Conservation (phyloP, 1,140 invertebrate species). For the Diuraphis noxia region DNA sequence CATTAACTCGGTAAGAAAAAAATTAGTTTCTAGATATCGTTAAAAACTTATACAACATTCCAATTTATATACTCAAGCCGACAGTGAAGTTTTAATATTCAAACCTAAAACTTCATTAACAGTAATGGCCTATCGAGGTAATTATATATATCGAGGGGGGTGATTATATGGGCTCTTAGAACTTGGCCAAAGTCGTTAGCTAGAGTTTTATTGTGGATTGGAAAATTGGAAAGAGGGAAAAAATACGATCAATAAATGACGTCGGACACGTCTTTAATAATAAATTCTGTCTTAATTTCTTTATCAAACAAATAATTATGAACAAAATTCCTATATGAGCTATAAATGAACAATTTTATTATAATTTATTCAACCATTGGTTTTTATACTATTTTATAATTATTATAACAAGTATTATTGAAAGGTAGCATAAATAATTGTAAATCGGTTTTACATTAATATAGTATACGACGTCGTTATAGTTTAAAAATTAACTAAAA, state of each 20-base stretch:
- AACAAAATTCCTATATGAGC: not conserved
- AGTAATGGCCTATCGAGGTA: slow-evolving; percentile 38
- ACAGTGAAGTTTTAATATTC: slow-evolving; percentile 37
- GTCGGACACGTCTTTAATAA: not conserved
- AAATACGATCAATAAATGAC: slow-evolving; percentile 41
- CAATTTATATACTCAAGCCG: slow-evolving; percentile 34
- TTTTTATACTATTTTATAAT: not conserved
- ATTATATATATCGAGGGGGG: slow-evolving; percentile 17
- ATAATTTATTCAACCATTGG: not conserved
- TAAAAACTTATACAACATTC: slow-evolving; percentile 36
- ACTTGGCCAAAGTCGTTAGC: slow-evolving; percentile 38
- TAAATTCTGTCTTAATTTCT: not conserved
- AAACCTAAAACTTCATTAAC: slow-evolving; percentile 48
- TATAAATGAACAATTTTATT: not conserved
- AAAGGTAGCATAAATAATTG: not conserved
- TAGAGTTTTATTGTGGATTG: slow-evolving; percentile 45
- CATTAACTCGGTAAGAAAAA: not conserved
- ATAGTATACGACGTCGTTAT: too few species aligned
- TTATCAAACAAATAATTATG: not conserved
- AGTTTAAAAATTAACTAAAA: too few species aligned
- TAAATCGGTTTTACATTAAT: not conserved
- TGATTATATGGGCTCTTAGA: slow-evolving; percentile 29
- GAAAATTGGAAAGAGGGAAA: slow-evolving; percentile 37
- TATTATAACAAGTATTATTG: not conserved
- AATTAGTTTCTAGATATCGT: slow-evolving; percentile 3